Evolutionary conservation across 2,797 vertebrate species (phyloP).

Genomic region (Melanogrammus aeglefinus): DNA sequence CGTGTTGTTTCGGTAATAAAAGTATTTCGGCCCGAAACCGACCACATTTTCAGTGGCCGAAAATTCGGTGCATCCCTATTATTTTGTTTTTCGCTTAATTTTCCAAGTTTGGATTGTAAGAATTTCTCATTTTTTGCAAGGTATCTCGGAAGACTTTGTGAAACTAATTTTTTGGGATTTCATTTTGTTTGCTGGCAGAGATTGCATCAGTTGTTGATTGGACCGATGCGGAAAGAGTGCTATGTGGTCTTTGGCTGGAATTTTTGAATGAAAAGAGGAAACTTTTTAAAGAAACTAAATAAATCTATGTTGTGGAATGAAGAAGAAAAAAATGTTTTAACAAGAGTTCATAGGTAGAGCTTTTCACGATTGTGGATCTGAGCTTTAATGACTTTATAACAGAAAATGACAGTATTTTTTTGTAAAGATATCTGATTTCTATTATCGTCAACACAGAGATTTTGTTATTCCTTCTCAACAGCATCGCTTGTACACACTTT

Average conservation of each 20-base stretch:
- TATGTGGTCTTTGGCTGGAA: not conserved
- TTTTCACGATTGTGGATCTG: constrained; percentile 38
- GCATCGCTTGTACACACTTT: not conserved
- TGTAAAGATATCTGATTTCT: constrained; percentile 47
- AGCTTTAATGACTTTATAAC: constrained; percentile 57
- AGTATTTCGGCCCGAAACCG: no score
- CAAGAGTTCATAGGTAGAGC: constrained; percentile 32
- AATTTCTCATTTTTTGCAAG: not conserved
- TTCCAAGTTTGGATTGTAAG: not conserved
- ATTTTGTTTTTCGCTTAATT: not conserved
- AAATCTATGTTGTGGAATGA: constrained; percentile 40
- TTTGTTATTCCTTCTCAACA: constrained; percentile 35
- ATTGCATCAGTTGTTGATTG: not conserved
- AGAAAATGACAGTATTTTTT: constrained; percentile 59
- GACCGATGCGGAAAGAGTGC: no score
- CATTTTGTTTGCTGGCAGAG: not conserved
- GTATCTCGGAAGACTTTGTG: not conserved
- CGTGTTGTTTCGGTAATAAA: no score
- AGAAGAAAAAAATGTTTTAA: constrained; percentile 24
- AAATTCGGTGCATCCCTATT: no score
- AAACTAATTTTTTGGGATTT: not conserved
- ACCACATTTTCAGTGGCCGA: no score
- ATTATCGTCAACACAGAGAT: constrained; percentile 50
- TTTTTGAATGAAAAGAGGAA: not conserved
- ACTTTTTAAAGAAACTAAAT: constrained; percentile 1